phyloP scores from a whole-genome alignment of 1,140 invertebrate genomes.

The Danaus melanippus region DNA sequence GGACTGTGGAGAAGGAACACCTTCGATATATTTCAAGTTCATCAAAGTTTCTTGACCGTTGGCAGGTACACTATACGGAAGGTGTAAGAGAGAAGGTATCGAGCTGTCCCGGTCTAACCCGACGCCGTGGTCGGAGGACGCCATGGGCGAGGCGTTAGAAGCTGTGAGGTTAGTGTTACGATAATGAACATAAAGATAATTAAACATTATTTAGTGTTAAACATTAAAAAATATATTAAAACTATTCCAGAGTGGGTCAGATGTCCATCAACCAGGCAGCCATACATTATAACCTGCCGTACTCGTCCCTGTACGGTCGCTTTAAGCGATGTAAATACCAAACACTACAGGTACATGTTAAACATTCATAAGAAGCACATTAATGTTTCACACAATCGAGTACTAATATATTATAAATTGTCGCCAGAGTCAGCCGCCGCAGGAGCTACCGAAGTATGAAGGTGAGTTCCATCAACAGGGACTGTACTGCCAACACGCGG shows the following conservation, averaged over 20 bases:
- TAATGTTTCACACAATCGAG: neutral
- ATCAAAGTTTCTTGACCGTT: neutral
- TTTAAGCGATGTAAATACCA: slow-evolving; percentile 83
- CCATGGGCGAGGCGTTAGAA: slow-evolving; percentile 90
- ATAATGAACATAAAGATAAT: slow-evolving; percentile 9
- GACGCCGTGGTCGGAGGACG: slow-evolving; percentile 91
- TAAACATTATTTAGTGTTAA: neutral
- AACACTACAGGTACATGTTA: slow-evolving; percentile 30
- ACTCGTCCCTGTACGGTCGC: slow-evolving; percentile 89
- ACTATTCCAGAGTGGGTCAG: slow-evolving; percentile 80
- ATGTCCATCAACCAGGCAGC: slow-evolving; percentile 95
- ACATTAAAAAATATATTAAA: neutral
- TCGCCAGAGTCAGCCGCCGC: slow-evolving; percentile 11
- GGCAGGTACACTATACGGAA: slow-evolving; percentile 84
- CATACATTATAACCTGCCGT: slow-evolving; percentile 92
- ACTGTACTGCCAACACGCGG: slow-evolving; percentile 6
- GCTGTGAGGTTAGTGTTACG: slow-evolving; percentile 78
- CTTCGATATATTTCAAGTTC: too few relatives aligned
- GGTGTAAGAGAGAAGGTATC: slow-evolving; percentile 90
- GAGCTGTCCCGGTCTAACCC: slow-evolving; percentile 88
- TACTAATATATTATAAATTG: neutral
- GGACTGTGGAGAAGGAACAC: too few relatives aligned
- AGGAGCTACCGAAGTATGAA: slow-evolving; percentile 9
- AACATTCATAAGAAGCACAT: too few relatives aligned
- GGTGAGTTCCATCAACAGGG: slow-evolving; percentile 12